Evolutionary conservation across 2,113 vertebrate species (phyloP).

Genomic region (Siphamia tubifer): DNA sequence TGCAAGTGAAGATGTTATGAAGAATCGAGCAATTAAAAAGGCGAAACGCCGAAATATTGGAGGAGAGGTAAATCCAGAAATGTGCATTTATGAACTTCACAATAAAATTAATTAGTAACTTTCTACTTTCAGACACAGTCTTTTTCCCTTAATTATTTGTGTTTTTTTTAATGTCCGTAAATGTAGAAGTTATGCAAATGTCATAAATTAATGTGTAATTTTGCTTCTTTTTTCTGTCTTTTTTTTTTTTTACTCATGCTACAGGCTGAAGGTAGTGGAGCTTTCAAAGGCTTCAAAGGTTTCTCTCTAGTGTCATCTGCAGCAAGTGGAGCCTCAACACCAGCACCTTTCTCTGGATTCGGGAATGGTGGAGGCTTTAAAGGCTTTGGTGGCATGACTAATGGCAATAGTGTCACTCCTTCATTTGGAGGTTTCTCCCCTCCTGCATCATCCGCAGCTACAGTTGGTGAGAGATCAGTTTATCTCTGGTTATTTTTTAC

Average conservation of each 20-base stretch:
- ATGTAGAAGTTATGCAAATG: too few relatives aligned
- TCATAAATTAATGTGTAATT: too few relatives aligned
- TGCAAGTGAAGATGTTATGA: constrained; percentile 92
- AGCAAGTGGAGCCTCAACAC: constrained; percentile 34
- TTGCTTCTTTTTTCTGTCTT: too few relatives aligned
- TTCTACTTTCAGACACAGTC: too few relatives aligned
- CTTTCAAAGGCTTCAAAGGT: constrained; percentile 94
- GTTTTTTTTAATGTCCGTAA: neutral
- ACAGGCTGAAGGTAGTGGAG: constrained; percentile 84
- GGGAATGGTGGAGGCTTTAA: constrained; percentile 82
- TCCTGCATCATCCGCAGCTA: constrained; percentile 57
- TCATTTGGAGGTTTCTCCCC: constrained; percentile 71
- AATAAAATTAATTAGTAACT: too few relatives aligned
- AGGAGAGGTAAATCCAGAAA: constrained; percentile 81
- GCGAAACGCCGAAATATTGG: constrained; percentile 87
- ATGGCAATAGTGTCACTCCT: constrained; percentile 79
- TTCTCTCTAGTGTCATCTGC: constrained; percentile 75
- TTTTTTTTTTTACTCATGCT: neutral
- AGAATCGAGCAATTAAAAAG: constrained; percentile 92
- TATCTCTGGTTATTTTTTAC: too few relatives aligned
- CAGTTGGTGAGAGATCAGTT: constrained; percentile 79
- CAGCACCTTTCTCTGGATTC: constrained; percentile 77
- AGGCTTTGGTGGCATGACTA: constrained; percentile 80
- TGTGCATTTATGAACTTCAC: too few relatives aligned
- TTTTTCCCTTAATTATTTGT: neutral